Evolutionary conservation across 2,888 invertebrate genomes (phyloP), one percentile per base, ranked within the genome.

Genomic region (Colletes collaris): DNA sequence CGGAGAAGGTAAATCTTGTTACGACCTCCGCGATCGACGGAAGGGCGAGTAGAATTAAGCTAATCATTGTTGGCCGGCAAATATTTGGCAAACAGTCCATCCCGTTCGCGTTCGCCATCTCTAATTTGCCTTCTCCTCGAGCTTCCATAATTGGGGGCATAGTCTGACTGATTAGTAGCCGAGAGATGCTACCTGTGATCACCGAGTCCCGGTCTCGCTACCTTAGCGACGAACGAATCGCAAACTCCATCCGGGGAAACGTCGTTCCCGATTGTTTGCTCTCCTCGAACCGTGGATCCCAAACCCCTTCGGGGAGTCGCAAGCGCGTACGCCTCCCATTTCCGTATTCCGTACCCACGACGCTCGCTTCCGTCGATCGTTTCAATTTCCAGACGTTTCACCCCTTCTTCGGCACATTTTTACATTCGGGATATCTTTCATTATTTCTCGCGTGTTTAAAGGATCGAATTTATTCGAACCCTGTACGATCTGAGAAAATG

Each of bases 21-120:
- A 49, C 37, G 13, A 16, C 16, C 50, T 50, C 16, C 5, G 35
- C 13, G 56, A 60, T 67, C 66, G 44, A 11, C 49, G 59, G 6
- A 37, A 13, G 50, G 40, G n/a, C 56, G 37, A 49, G 53, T 53
- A 44, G 76, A 62, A 71, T 74, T 74, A 77, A 81, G 79, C 68
- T 82, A 86, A 86, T 83, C 80, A 79, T 76, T 83, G 83, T 86
- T 76, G 81, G 60, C 76, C 74, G 70, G 65, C 79, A 86, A 87
- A 87, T 83, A 87, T 87, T 87, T 87, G 86, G 67, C 84, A 80
- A 78, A 83, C 81, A 68, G 79, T 77, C 62, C 56, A 58, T 60
- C 70, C 69, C 49, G 79, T n/a, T 72, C 59, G 68, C 63, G 65
- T 76, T 44, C 70, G 65, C 7, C 66, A 65, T 80, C 78, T 83